Percentiles rank a stretch among this genome's conserved stretches.
Conservation (phyloP, 1,140 invertebrate genomes). For the Battus philenor region DNA sequence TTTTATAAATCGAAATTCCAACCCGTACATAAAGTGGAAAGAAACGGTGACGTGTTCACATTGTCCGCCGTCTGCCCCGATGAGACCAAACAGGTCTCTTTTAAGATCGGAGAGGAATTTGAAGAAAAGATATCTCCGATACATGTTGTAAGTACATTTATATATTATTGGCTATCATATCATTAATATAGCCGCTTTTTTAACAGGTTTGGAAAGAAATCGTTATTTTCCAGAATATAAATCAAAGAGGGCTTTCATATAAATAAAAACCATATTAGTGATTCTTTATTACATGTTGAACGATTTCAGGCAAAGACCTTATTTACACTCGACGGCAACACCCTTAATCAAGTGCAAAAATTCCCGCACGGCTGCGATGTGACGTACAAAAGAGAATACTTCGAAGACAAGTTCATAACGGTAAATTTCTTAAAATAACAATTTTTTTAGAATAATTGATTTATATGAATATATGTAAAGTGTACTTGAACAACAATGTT, state of each 20-base stretch:
- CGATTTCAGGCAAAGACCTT: conserved; percentile 25
- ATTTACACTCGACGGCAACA: conserved; percentile 29
- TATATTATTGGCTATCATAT: no score
- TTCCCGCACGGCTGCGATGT: conserved; percentile 1
- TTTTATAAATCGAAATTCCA: conserved; percentile 12
- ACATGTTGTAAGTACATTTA: conserved; percentile 11
- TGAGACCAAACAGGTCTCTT: conserved; percentile 11
- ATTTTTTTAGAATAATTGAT: no score
- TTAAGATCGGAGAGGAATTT: conserved; percentile 26
- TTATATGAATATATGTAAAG: no score
- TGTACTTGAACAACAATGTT: no score
- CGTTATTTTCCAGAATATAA: no score
- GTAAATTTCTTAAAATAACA: conserved; percentile 22
- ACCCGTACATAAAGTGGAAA: conserved; percentile 18
- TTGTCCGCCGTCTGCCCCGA: not conserved
- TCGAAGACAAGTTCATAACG: conserved; percentile 24
- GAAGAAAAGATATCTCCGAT: conserved; percentile 18
- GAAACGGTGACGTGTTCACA: conserved; percentile 27
- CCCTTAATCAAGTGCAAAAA: conserved; percentile 21
- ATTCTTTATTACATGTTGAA: no score
- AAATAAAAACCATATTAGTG: no score
- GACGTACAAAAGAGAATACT: conserved; percentile 26
- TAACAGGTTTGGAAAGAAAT: no score
- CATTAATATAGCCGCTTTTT: no score
- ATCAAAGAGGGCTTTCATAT: no score